Percentiles rank a stretch among this genome's conserved stretches.
These are phyloP conservation scores for Hydroisotoma schaefferi DNA, from an alignment of 2,888 invertebrate species.

Conservation along the genomic window DNA sequence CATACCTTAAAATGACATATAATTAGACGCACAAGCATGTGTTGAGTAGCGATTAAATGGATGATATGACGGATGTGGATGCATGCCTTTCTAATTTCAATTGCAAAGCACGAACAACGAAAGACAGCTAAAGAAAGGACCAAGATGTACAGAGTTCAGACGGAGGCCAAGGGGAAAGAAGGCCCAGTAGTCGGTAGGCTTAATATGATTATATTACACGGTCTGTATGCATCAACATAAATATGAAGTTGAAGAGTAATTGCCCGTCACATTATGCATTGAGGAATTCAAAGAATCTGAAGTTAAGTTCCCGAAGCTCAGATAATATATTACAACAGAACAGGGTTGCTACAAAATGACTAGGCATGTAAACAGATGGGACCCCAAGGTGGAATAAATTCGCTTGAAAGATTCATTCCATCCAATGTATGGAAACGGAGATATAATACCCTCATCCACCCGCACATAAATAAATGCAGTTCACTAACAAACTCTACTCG, in stretches of 20 bases:
- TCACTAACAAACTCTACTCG: too few relatives aligned
- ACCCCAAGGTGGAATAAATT: constrained; percentile 10
- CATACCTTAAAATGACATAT: too few relatives aligned
- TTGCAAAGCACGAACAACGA: not conserved
- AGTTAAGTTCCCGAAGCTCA: not conserved
- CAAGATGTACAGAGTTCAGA: too few relatives aligned
- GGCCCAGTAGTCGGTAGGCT: not conserved
- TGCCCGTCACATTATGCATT: not conserved
- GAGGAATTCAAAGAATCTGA: not conserved
- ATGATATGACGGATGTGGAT: not conserved
- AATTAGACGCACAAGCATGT: too few relatives aligned
- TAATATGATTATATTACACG: not conserved
- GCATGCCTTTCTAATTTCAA: not conserved
- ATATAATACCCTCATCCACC: too few relatives aligned
- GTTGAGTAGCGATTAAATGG: too few relatives aligned
- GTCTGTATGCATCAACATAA: not conserved
- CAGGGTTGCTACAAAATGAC: constrained; percentile 10
- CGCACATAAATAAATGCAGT: too few relatives aligned
- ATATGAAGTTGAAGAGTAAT: constrained; percentile 2
- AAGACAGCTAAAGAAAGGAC: too few relatives aligned
- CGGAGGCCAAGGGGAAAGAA: not conserved
- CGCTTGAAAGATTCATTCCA: not conserved
- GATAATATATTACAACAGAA: not conserved
- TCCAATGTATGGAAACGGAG: too few relatives aligned
- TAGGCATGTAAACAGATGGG: constrained; percentile 8